phyloP scores from a whole-genome alignment of 1,140 invertebrate genomes.

The Pararge aegeria region DNA sequence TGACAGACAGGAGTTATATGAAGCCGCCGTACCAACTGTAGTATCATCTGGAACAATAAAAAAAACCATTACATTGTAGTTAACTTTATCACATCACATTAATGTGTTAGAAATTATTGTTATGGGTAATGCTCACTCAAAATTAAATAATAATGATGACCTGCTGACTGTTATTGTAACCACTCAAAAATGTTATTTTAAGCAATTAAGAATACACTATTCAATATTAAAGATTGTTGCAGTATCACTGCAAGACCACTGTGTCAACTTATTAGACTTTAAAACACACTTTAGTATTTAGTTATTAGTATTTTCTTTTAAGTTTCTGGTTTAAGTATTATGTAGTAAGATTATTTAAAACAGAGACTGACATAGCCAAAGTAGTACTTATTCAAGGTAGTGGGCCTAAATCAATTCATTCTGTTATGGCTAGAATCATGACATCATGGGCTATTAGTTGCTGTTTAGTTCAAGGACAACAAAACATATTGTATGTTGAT shows the following conservation, averaged over 20 bases:
- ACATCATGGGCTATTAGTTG: constrained; percentile 51
- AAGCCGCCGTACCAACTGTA: constrained; percentile 70
- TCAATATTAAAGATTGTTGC: no score
- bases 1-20: constrained; percentile 67
- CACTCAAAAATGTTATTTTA: neutral
- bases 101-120: neutral
- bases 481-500: constrained; percentile 22
- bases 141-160: neutral
- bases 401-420: constrained; percentile 9
- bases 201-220: no score
- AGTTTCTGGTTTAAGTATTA: no score
- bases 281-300: no score
- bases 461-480: constrained; percentile 45
- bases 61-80: constrained; percentile 2
- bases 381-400: neutral
- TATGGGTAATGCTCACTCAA: constrained; percentile 1
- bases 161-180: neutral
- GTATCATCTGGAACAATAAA: constrained; percentile 69
- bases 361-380: no score
- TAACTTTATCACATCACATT: constrained; percentile 4
- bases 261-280: no score
- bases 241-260: no score
- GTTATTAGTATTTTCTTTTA: no score
- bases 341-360: no score
- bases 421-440: constrained; percentile 37